These are phyloP conservation scores for Ferrisia virgata DNA, from an alignment of 2,888 invertebrate genomes.

Conservation along the genomic window DNA sequence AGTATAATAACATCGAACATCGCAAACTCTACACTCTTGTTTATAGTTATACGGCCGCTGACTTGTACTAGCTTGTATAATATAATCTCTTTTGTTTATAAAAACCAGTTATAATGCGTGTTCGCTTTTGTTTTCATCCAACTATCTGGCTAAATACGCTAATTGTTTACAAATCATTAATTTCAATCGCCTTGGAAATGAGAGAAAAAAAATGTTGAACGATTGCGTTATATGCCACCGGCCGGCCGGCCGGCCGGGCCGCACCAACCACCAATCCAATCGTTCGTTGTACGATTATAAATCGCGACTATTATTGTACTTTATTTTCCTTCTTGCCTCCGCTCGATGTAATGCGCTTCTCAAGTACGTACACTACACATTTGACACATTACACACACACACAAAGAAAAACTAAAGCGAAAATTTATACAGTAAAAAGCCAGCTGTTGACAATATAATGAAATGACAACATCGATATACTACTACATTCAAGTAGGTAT, in stretches of 20 bases:
- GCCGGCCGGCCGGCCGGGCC: too few species aligned
- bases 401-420: neutral
- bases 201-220: neutral
- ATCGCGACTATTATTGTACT: neutral
- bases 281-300: too few species aligned
- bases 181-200: neutral
- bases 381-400: too few species aligned
- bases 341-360: neutral
- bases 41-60: neutral
- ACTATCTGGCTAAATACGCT: neutral
- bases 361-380: neutral
- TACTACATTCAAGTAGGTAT: too few species aligned
- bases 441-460: neutral
- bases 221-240: neutral
- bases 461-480: neutral
- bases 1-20: too few species aligned
- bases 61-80: neutral
- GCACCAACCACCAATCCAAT: neutral
- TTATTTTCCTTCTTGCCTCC: neutral
- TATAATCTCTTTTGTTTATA: constrained; percentile 8
- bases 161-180: constrained; percentile 28
- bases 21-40: neutral
- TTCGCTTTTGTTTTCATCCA: constrained; percentile 18
- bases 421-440: neutral
- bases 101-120: constrained; percentile 26